Base-by-base conservation (phyloP, 2,888 invertebrate genomes). In the Mesoligia furuncula region DNA sequence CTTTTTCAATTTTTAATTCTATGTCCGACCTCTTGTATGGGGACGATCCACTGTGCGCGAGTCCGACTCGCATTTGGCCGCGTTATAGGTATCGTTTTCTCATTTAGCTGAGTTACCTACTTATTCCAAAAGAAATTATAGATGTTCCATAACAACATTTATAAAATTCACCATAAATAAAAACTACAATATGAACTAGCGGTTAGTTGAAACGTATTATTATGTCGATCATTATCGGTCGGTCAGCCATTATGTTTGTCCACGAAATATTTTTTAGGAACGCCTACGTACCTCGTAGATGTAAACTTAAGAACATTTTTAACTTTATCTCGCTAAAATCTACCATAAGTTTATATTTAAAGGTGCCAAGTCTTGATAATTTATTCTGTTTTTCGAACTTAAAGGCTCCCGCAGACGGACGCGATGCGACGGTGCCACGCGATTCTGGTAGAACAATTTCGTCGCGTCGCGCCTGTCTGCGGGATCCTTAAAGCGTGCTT, bases 181-280 rank as follows among this genome's bases (percentile, higher is more conserved):
- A 90, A 87, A 89, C 89, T 89, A 89, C 87, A 90, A 89, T 87
- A 87, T 83, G 76, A 85, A 84, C 90, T 91, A 89, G 85, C 90
- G 83, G 92, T 93, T 91, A 89, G 84, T 89, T 83, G 79, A 87
- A 91, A 88, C 91, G 90, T 93, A 88, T 93, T 91, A 93, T 94
- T 94, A 94, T 85, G 83, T 83, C 89, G 95, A 95, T 95, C 88
- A 91, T 93, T 93, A 95, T 96, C 95, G 90, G 89, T 96, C 95
- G 90, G 89, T 92, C 93, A 92, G 90, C 93, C 94, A 93, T 95
- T 94, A 95, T 90, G 88, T 91, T 90, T 90, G 89, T 90, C 92
- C 93, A 94, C 92, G 93, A 92, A 92, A 93, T 94, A 93, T 94
- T 93, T 92, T 91, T 91, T 89, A 89, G 92, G 80, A 90, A 93